Base-by-base conservation (phyloP, 2,113 vertebrate genomes). In the Cnemophilus loriae region DNA sequence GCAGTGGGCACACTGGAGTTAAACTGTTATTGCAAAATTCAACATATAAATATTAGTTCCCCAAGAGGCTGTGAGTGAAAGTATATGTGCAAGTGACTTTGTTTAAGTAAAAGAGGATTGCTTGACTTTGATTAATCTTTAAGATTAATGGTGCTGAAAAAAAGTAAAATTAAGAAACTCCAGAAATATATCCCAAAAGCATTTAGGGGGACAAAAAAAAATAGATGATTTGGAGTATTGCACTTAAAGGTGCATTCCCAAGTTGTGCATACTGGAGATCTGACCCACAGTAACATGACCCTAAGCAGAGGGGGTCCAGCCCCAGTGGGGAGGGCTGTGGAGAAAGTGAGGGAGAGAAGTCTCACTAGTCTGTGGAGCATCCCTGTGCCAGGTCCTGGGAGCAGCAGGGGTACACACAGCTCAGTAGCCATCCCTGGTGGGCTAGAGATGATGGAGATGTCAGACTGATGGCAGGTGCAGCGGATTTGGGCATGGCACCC, bases 41-140 rank as follows among this genome's bases (percentile, higher is more conserved):
- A 28, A 0, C 49, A 6, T 75, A 81, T 77, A 91, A 83, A 85
- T 85, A 81, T 82, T 76, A 7, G 0, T 28, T 88, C 37, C 30
- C 27, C 11, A 35, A 55, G 42, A 84, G 19, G 23, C 52, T 16
- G 14, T 28, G 70, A 84, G 20, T 50, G 69, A 82, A 87, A 90
- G 39, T 56, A 9, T 70, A 56, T 52, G 13, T 85, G 32, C 0
- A 0, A 91, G 23, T 64, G 41, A 61, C 63, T 79, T 91, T 50
- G 65, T 84, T 77, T 89, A 93, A 90, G 73, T 73, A 69, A 68
- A 89, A 89, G n/a, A 59, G 77, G 53, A 70, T 59, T 69, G 37
- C 69, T 92, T 93, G 77, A 79, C 60, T 91, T 89, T 32, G 33
- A 63, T 64, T 89, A 91, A 87, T 78, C 32, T 92, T 92, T 89